Evolutionary conservation across 2,797 vertebrate species (phyloP), one percentile per base, ranked within the genome.

Genomic region (Gallinago stenura): DNA sequence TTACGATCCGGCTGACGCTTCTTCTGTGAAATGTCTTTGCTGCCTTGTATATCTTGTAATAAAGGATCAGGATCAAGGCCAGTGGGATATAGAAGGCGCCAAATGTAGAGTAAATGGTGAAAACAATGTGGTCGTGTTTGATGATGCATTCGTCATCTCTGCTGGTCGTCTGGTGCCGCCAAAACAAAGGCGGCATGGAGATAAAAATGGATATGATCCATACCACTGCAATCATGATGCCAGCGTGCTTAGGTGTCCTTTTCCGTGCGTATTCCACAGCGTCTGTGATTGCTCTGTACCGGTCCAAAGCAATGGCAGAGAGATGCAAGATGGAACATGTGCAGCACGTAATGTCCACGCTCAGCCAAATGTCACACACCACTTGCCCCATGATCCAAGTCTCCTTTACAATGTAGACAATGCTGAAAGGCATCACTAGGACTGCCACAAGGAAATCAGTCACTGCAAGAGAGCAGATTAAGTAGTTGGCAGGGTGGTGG

Each of bases 341-440:
- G 97, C 99, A 99, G 92, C 99, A 99, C 0, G 99, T 99, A 76
- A 99, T 98, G 87, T 99, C 99, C 83, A 99, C 98, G 3, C 99
- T 99, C 85, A 99, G 97, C 99, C 99, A 99, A 73, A 99, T 98
- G 95, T 99, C 99, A 89, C 99, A 99, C 95, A 99, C 98, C 72
- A 98, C 98, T 96, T 99, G 98, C 13, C 99, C 99, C 99, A 99
- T 99, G 79, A 99, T 97, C 99, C 99, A 99, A 30, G 97, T 98
- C 95, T 99, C 98, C 91, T 98, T 99, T 82, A 99, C 98, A 58
- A 99, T 99, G 95, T 99, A 99, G 89, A 99, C 97, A 33, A 99
- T 99, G 90, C 99, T 99, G 98, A 99, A 99, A 85, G 99, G 99
- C 99, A 99, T 99, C 96, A 99, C 99, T 88, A 99, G 96, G 75